Base-by-base conservation (phyloP, 2,113 vertebrate genomes). In the Bos javanicus region DNA sequence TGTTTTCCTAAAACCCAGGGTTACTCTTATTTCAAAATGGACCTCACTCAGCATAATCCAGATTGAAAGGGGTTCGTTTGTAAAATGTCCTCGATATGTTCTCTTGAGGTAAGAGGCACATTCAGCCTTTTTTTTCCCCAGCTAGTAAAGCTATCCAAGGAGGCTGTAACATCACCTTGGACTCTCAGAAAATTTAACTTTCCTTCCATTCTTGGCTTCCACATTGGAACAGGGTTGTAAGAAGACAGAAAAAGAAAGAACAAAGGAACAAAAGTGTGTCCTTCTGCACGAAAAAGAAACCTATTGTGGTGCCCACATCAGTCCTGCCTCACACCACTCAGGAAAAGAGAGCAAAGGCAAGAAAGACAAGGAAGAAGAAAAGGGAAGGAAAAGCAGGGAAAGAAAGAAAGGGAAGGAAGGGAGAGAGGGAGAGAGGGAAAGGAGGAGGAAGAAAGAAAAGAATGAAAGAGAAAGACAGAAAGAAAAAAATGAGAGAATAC, bases 191-290 rank as follows among this genome's bases (percentile, higher is more conserved):
- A 78, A 91, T 93, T 39, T 17, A n/a, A 89, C 89, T 78, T 96
- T 62, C 97, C 88, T 91, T 96, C 96, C 87, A 81, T 76, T 90
- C 90, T 96, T 96, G 84, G 82, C 80, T 98, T 93, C 33, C 33
- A 71, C 3, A 6, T 59, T 71, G 96, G 60, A 96, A 92, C 0
- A 71, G 13, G 33, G 43, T 97, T 96, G 95, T 26, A 2, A 50
- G 89, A 91, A 81, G 83, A 74, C 30, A 56, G 14, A 17, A 50
- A 21, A 13, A n/a, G 8, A 71, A 39, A n/a, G 23, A 67, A 87
- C 6, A 56, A 87, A 78, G 23, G 81, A 59, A 96, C 16, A 84
- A 71, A 95, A 97, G 54, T 52, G 88, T 36, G 39, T 48, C 95
- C 12, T 50, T 67, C 43, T 91, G 54, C 26, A 96, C 19, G 3